Base-by-base conservation (phyloP, 92 coral and sea anemone genomes). In the Pocillopora meandrina region DNA sequence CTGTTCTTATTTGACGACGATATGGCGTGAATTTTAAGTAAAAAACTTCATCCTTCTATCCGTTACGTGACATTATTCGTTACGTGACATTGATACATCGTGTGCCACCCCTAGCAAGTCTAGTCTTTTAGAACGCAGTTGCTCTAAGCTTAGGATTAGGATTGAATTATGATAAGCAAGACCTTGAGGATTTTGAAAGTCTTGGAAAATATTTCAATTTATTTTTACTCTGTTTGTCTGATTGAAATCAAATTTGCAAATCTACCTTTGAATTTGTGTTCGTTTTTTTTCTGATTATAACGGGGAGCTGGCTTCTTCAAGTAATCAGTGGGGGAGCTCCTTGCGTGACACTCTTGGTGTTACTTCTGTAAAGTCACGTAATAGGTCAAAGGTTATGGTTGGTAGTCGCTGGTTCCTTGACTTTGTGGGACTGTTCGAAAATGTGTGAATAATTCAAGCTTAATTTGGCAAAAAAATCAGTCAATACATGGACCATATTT, bases 271-370 rank as follows among this genome's bases (percentile, higher is more conserved):
- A 19, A 33, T 26, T 17, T 49, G 17, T 55, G 49, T 49, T 33
- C 47, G 17, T 3, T 21, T 10, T 78, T 47, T 20, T 65, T 65
- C 83, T 67, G 73, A 23, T 79, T 65, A 59, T 52, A 47, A 79
- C 74, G 59, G 49, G 74, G 64, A 79, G 83, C 83, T 79, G 83
- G 83, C 74, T 67, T 79, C 83, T 79, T 66, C 60, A 21, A 74
- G 57, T 56, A 49, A 79, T 79, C 65, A 79, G 64, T 62, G 15
- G 10, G 10, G 35, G 56, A 66, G 64, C 7, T 16, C 56, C 57
- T 70, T 35, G 74, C 74, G 74, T 36, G 56, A 70, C 55, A 16
- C 14, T 34, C 55, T 20, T 70, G 12, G 55, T 55, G 20, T 70
- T 15, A 17, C 56, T 15, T 70, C 17, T 17, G 7, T 10, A 20